phyloP scores from a whole-genome alignment of 2,113 vertebrate genomes.

The Sturnus vulgaris region DNA sequence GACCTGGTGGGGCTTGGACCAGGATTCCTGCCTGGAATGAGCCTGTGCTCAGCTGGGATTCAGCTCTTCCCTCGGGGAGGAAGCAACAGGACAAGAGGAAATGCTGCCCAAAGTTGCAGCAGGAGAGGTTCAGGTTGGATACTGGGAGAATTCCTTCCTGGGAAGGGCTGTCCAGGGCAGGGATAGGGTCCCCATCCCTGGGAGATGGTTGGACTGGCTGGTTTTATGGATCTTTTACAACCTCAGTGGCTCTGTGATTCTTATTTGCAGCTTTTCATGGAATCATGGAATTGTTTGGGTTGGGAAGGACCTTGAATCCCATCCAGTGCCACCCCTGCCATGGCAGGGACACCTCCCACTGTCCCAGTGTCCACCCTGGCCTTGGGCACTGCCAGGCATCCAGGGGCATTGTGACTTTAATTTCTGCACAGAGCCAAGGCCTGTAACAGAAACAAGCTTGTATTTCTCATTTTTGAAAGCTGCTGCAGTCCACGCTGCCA shows the following conservation, averaged over 20 bases:
- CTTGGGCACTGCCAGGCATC: neutral
- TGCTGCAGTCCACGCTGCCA: neutral
- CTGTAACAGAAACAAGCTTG: neutral
- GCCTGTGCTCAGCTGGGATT: neutral
- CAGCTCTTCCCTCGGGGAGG: neutral
- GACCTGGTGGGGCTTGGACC: fast-evolving
- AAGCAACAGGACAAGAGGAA: neutral
- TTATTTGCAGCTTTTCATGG: no score
- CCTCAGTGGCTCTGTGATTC: neutral
- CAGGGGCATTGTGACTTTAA: neutral
- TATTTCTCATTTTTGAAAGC: neutral
- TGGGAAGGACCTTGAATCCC: no score
- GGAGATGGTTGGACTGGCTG: neutral
- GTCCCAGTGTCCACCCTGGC: no score
- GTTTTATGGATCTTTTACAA: neutral
- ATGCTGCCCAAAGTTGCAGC: neutral
- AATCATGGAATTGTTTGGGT: no score
- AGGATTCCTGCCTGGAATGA: neutral
- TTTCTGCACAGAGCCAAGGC: no score
- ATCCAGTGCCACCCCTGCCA: neutral
- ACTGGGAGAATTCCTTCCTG: neutral
- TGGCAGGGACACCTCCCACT: neutral
- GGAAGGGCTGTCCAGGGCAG: neutral
- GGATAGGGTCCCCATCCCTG: no score
- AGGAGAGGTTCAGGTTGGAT: neutral